These are phyloP conservation scores for Oncopodura yosiiana DNA, from an alignment of 1,140 invertebrate genomes.

Conservation along the genomic window DNA sequence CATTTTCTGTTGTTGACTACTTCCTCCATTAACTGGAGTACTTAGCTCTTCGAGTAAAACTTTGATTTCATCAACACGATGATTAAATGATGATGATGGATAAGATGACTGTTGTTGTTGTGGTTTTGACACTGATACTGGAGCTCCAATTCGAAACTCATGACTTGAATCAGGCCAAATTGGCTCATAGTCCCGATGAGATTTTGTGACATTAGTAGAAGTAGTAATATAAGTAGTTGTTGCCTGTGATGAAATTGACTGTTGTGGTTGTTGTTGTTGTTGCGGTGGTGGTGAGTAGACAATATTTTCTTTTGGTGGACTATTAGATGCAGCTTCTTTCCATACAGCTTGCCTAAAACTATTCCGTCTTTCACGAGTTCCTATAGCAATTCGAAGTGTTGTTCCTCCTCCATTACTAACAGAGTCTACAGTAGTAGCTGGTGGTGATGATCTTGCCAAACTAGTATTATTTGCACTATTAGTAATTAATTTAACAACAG, in stretches of 20 bases:
- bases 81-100: background rate
- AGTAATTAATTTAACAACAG: background rate
- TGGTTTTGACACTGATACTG: background rate
- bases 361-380: slow-evolving; percentile 40
- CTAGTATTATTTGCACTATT: background rate
- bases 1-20: background rate
- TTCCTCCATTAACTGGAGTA: background rate
- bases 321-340: too few relatives aligned
- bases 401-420: slow-evolving; percentile 23
- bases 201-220: slow-evolving; percentile 2
- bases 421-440: background rate
- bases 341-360: slow-evolving; percentile 42
- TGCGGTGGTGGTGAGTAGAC: slow-evolving; percentile 1
- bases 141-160: background rate
- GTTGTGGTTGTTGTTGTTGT: slow-evolving; percentile 15
- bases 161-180: slow-evolving; percentile 29
- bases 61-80: slow-evolving; percentile 28
- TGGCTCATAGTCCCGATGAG: slow-evolving; percentile 32
- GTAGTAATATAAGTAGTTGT: background rate
- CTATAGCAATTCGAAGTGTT: slow-evolving; percentile 36
- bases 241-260: too few relatives aligned
- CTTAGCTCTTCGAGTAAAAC: slow-evolving; percentile 24
- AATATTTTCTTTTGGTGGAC: slow-evolving; percentile 17
- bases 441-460: background rate
- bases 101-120: background rate